Evolutionary conservation across 2,113 vertebrate genomes (phyloP).

Genomic region (Semnopithecus entellus): DNA sequence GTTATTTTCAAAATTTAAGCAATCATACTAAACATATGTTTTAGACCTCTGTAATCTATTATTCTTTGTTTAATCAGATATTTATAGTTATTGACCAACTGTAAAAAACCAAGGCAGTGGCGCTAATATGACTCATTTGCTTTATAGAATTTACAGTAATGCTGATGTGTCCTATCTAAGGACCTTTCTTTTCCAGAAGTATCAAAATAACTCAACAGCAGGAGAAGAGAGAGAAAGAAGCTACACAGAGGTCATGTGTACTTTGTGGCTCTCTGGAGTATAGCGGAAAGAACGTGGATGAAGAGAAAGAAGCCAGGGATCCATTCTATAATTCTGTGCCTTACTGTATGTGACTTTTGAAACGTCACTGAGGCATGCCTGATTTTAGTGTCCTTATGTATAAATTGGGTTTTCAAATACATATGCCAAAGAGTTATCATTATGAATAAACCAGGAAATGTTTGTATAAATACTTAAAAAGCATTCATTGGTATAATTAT

Average conservation of each 20-base stretch:
- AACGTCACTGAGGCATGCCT: neutral
- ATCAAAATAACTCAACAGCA: neutral
- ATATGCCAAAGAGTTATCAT: neutral
- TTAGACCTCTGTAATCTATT: slow-evolving; percentile 35
- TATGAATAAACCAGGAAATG: neutral
- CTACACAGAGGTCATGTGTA: neutral
- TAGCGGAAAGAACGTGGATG: neutral
- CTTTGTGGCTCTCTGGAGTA: neutral
- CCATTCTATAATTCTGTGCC: neutral
- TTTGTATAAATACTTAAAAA: neutral
- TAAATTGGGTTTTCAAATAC: neutral
- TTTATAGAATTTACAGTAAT: neutral
- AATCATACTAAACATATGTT: slow-evolving; percentile 29
- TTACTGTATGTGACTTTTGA: neutral
- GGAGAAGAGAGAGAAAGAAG: neutral
- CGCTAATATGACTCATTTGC: neutral
- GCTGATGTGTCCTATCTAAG: neutral
- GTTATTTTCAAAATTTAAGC: slow-evolving; percentile 51
- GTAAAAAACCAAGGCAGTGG: neutral
- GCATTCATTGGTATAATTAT: neutral
- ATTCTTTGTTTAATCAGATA: slow-evolving; percentile 50
- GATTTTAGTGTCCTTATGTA: neutral
- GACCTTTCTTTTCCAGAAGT: slow-evolving; percentile 31
- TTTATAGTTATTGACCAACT: slow-evolving; percentile 32
- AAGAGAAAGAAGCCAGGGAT: neutral